Evolutionary conservation across 2,113 vertebrate genomes (phyloP), one percentile per base, ranked within the genome.

Genomic region (Shinisaurus crocodilurus): DNA sequence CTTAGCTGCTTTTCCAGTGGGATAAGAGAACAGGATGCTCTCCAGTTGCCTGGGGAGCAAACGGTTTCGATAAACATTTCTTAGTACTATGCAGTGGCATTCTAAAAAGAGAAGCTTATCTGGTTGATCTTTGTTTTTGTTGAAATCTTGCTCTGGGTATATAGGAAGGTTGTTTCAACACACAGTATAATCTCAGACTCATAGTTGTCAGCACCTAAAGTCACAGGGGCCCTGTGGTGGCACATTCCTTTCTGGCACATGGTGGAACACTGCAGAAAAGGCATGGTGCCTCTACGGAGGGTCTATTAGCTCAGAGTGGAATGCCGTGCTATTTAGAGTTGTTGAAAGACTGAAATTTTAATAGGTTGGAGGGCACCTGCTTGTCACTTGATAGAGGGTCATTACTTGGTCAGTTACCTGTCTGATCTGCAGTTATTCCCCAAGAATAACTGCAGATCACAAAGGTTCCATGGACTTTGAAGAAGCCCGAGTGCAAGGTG

Each of bases 71-170:
- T 34, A 29, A 85, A 32, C 32, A 85, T 43, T 72, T n/a, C 29
- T 65, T 40, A 4, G n/a, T 74, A 1, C 25, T 91, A 91, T 87
- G 77, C 43, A 76, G 37, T 12, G 25, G 16, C 69, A 89, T 48
- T 15, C 89, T 84, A 48, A 80, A 25, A 57, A 29, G 12, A 81
- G 27, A 3, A 25, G 0, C 3, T 7, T 18, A 1, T 82, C 29
- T 85, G 23, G 18, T 76, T 57, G 32, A 37, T 43, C 25, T 70
- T 34, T 48, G 43, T 70, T 23, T 5, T n/a, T 12, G 43, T 79
- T 54, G 48, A 86, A 86, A 70, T 82, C 45, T 0, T 2, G 37
- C 0, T 0, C 5, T 23, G 0, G 0, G 1, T 0, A 0, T 16
- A 65, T 89, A 74, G 25, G 80, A 85, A 1, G 2, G 20, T 27